phyloP scores from a whole-genome alignment of 2,888 invertebrate genomes.

The Taphrorychus bicolor region DNA sequence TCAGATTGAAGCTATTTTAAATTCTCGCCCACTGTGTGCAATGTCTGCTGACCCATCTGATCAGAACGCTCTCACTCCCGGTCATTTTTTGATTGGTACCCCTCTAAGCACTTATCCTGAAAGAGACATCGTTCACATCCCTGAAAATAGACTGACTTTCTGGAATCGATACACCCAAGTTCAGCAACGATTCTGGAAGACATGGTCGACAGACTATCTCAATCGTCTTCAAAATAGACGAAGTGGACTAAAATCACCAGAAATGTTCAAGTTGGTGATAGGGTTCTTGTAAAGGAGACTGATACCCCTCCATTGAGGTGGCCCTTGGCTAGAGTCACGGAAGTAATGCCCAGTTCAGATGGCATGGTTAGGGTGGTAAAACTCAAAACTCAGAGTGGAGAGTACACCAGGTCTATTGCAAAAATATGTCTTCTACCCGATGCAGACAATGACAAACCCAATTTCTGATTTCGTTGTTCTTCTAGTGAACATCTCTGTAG shows the following conservation, averaged over 20 bases:
- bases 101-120: not conserved
- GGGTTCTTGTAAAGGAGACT: not conserved
- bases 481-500: no score
- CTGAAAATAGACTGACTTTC: not conserved
- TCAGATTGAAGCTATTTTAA: not conserved
- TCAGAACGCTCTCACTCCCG: not conserved
- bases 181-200: slow-evolving; percentile 2
- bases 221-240: not conserved
- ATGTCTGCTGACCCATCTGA: not conserved
- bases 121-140: not conserved
- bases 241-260: not conserved
- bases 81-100: not conserved
- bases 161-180: not conserved
- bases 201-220: not conserved
- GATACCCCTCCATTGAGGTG: not conserved
- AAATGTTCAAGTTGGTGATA: not conserved
- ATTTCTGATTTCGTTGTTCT: no score
- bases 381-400: not conserved
- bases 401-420: not conserved
- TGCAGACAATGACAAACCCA: not conserved
- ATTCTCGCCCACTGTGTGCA: not conserved
- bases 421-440: not conserved
- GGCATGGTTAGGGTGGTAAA: not conserved
- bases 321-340: not conserved
- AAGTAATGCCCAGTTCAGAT: not conserved